Evolutionary conservation across 1,140 invertebrate genomes (phyloP), one percentile per base, ranked within the genome.

Genomic region (Proctacanthus coquilletti): DNA sequence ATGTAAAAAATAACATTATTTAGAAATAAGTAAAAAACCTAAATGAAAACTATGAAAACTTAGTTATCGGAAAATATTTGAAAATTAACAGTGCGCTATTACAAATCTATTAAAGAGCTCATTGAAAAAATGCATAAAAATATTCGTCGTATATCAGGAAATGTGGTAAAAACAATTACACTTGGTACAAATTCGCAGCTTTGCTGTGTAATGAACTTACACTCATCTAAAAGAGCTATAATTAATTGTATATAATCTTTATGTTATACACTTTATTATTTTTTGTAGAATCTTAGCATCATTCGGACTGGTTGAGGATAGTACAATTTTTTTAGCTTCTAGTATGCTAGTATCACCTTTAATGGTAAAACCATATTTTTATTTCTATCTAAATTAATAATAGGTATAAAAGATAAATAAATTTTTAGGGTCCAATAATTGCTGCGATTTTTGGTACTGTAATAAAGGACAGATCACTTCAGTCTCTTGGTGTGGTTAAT

Each of bases 271-370:
- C 11, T 33, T 15, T 33, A 9, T 33, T 19, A 21, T 14, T 19
- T 17, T 4, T 47, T 45, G 5, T 39, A 65, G 63, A 14, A 49
- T 67, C 15, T 48, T 71, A 9, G 68, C 69, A 11, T 65, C 74
- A 5, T 65, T 86, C 36, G 84, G 84, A 10, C 61, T 89, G 21
- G 66, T 83, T 3, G 84, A 89, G 53, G 77, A 84, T 52, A 84
- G 74, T 45, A 74, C 73, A 6, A 72, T 83, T 10, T 66, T 72
- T 42, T 49, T 84, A 18, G 75, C 82, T 4, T 80, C 80, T 21
- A 80, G 76, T 49, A 84, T 84, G 80, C 61, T 84, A 2, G 75
- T 84, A 20, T 84, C 79, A 0, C 80, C 81, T 1, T 57, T 84
- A 3, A 84, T 84, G 79, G 76, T 76, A 62, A 61, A 55, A 51